phyloP scores from a whole-genome alignment of 2,888 invertebrate genomes.

The Lasioglossum leucozonium region DNA sequence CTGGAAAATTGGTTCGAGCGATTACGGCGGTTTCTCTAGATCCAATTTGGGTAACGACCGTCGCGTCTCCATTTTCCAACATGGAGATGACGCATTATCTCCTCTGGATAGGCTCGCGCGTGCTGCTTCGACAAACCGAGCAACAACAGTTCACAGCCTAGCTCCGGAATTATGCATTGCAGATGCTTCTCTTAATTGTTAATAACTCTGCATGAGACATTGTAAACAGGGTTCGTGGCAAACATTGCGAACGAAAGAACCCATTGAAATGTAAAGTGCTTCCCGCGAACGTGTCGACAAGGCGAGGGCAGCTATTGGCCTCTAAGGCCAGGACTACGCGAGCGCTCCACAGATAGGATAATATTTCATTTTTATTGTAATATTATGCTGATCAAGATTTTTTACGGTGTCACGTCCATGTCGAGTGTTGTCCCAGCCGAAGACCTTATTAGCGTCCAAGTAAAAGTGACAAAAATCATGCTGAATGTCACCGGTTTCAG shows the following conservation, averaged over 20 bases:
- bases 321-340: not conserved
- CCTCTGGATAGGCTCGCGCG: not conserved
- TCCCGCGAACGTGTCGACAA: not conserved
- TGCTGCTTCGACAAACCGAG: not conserved
- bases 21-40: conserved; percentile 19
- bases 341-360: not conserved
- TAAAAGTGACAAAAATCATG: not conserved
- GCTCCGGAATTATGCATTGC: not conserved
- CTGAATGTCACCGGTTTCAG: not conserved
- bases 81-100: conserved; percentile 28
- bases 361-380: not conserved
- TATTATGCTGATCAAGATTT: not conserved
- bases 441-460: not conserved
- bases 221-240: not conserved
- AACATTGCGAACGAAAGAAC: not conserved
- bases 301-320: not conserved
- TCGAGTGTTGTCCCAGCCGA: no score
- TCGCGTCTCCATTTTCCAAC: conserved; percentile 9
- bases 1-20: conserved; percentile 2
- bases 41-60: conserved; percentile 26
- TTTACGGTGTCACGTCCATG: not conserved
- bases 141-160: not conserved
- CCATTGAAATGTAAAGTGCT: not conserved
- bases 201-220: not conserved
- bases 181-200: not conserved